Evolutionary conservation across 2,113 vertebrate genomes (phyloP).

Genomic region (Oryzias celebensis): DNA sequence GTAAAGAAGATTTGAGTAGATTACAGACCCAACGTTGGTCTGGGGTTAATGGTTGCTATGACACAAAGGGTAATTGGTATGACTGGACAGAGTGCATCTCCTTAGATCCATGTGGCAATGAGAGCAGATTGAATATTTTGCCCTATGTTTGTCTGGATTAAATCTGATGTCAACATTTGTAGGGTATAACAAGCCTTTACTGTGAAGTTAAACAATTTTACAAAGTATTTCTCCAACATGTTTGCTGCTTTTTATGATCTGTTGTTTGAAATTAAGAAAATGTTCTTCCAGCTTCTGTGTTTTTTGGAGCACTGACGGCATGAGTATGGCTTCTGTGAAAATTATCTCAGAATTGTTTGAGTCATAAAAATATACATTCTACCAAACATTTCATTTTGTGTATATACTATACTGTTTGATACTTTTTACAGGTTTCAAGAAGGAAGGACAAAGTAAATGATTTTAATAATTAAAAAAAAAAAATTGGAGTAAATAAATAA

Average conservation of each 20-base stretch:
- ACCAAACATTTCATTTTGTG: neutral
- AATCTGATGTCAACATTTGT: constrained; percentile 36
- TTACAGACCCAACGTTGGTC: constrained; percentile 86
- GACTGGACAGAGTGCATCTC: constrained; percentile 97
- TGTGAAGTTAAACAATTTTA: neutral
- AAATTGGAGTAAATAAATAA: no score
- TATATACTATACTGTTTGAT: no score
- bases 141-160: constrained; percentile 96
- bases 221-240: constrained; percentile 11
- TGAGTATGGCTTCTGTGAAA: neutral
- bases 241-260: constrained; percentile 29
- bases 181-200: constrained; percentile 8
- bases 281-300: constrained; percentile 14
- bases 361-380: neutral
- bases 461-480: no score
- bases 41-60: constrained; percentile 93
- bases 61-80: constrained; percentile 93
- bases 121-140: constrained; percentile 89
- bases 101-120: constrained; percentile 88
- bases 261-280: constrained; percentile 10
- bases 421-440: no score
- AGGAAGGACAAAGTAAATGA: no score
- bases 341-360: constrained; percentile 3
- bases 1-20: constrained; percentile 79
- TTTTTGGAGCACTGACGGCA: constrained; percentile 10